Evolutionary conservation across 2,888 invertebrate genomes (phyloP).

Genomic region (Coenonympha glycerion): DNA sequence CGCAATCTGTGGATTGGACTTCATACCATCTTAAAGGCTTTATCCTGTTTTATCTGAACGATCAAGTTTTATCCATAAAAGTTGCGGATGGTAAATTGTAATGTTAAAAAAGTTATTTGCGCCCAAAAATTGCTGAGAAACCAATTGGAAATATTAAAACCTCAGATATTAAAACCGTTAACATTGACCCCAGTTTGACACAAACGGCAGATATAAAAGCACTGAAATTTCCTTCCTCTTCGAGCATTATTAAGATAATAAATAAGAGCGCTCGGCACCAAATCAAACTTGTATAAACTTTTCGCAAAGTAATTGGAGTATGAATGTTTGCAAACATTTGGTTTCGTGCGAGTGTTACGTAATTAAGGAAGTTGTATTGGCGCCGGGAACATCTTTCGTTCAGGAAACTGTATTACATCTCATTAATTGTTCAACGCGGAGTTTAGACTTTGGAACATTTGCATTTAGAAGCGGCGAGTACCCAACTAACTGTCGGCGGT

Average conservation of each 20-base stretch:
- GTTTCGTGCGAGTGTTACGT: constrained; percentile 20
- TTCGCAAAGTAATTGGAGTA: constrained; percentile 27
- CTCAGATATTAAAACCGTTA: no score
- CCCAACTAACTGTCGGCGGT: constrained; percentile 21
- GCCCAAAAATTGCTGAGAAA: no score
- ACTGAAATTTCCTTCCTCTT: neutral
- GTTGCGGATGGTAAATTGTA: no score
- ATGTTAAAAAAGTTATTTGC: no score
- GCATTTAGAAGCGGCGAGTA: constrained; percentile 13
- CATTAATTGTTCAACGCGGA: constrained; percentile 21
- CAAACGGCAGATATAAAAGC: neutral
- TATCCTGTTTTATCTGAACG: neutral
- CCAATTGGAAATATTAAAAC: no score
- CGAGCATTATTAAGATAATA: neutral
- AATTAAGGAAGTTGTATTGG: constrained; percentile 26
- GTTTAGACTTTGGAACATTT: constrained; percentile 15
- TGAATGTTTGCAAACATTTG: constrained; percentile 28
- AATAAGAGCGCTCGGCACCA: neutral
- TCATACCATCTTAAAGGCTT: neutral
- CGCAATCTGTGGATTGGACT: neutral
- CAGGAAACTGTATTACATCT: constrained; percentile 26
- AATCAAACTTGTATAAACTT: constrained; percentile 18
- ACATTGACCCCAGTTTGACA: no score
- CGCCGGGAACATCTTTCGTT: constrained; percentile 21
- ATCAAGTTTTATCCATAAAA: neutral